Evolutionary conservation across 2,888 invertebrate genomes (phyloP).

Genomic region (Philopedon plagiatum): DNA sequence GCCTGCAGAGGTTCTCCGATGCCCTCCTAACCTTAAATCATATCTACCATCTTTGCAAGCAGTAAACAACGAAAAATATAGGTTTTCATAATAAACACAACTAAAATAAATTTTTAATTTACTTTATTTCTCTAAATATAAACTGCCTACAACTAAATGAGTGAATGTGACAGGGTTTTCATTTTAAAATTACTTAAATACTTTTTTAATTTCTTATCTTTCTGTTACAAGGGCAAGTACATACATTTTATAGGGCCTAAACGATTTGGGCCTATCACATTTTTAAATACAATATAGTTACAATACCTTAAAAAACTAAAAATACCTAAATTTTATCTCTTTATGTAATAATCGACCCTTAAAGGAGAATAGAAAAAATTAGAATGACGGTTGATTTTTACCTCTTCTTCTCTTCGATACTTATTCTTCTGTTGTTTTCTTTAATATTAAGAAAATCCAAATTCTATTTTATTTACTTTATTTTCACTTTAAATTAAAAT

Average conservation of each 20-base stretch:
- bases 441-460: too few species aligned
- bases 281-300: slow-evolving; percentile 54
- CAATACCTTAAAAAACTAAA: slow-evolving; percentile 41
- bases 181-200: slow-evolving; percentile 47
- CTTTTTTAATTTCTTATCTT: slow-evolving; percentile 42
- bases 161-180: slow-evolving; percentile 69
- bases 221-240: slow-evolving; percentile 46
- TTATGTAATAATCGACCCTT: too few species aligned
- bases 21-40: too few species aligned
- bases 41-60: too few species aligned
- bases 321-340: neutral
- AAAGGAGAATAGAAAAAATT: too few species aligned
- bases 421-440: too few species aligned
- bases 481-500: too few species aligned
- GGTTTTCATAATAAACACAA: neutral
- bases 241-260: slow-evolving; percentile 55
- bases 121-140: slow-evolving; percentile 70
- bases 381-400: too few species aligned
- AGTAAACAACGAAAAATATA: too few species aligned
- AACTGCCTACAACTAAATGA: slow-evolving; percentile 68
- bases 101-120: slow-evolving; percentile 20
- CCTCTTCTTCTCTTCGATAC: too few species aligned
- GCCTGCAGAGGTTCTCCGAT: too few species aligned
- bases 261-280: slow-evolving; percentile 68
- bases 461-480: too few species aligned